Evolutionary conservation across 2,797 vertebrate genomes (phyloP), one percentile per base, ranked within the genome.

Genomic region (Sebastes minor): DNA sequence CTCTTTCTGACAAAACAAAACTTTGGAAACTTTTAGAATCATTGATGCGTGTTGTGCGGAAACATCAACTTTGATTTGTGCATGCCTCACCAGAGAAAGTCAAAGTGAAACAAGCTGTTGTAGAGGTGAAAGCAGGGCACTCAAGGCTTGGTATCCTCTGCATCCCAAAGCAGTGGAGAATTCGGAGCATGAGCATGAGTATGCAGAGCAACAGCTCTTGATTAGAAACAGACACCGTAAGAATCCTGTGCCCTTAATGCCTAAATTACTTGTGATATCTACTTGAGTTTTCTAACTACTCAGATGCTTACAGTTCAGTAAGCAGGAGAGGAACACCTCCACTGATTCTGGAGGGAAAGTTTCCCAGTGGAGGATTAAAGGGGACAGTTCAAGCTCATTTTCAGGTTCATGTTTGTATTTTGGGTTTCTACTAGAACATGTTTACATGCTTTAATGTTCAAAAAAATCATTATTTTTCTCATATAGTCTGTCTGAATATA

Each of bases 201-300:
- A 68, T 62, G 75, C 20, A 49, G 46, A 74, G 42, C 60, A 85
- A 74, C 33, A 67, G 38, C 0, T 23, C 66, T 57, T 81, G 69
- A 88, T 90, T 88, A 83, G 88, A 81, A 80, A 83, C 61, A 46
- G 61, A 77, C 35, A 53, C 55, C 68, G 71, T 64, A 69, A 72
- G 49, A 78, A 78, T 65, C 18, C 14, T 30, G 2, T 63, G 28
- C 82, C 81, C 71, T 85, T 84, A 67, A 71, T 78, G 70, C 53
- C 68, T 38, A 61, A 68, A 81, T 78, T 30, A 76, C 61, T 61
- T 76, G 60, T 68, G 77, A 74, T 73, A 60, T 56, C 46, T 63
- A 30, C 55, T 12, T 71, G 27, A 4, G 10, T 67, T 70, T 73
- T 59, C 18, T 72, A 71, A 16, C 20, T 72, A 63, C 33, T 32